phyloP scores from a whole-genome alignment of 1,140 invertebrate species.

The Drosophila neocordata region DNA sequence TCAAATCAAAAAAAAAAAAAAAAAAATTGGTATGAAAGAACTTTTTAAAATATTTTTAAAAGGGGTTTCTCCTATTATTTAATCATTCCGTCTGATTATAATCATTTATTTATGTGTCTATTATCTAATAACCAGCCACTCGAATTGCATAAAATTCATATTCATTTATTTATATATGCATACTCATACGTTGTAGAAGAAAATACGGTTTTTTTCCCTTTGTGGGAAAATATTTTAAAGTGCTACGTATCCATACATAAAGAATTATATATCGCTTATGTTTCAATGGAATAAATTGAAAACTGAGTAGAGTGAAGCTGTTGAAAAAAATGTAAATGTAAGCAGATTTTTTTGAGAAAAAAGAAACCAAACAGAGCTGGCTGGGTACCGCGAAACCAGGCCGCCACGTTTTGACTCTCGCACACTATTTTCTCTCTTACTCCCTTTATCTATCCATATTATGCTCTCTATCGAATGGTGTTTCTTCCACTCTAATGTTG shows the following conservation, averaged over 20 bases:
- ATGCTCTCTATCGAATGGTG: neutral
- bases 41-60: too few relatives aligned
- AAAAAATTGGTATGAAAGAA: too few relatives aligned
- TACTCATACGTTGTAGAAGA: too few relatives aligned
- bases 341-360: conserved; percentile 8
- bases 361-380: conserved; percentile 37
- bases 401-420: conserved; percentile 5
- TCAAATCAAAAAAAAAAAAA: too few relatives aligned
- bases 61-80: too few relatives aligned
- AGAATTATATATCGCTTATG: neutral
- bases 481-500: neutral
- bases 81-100: too few relatives aligned
- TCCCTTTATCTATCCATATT: neutral
- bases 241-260: too few relatives aligned
- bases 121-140: neutral
- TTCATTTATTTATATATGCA: too few relatives aligned
- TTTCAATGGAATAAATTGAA: neutral
- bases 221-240: neutral
- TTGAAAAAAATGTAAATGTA: neutral
- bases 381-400: conserved; percentile 6
- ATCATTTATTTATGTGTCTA: too few relatives aligned
- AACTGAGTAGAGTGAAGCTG: neutral
- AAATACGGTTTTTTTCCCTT: too few relatives aligned
- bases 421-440: neutral
- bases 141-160: neutral